A percentile compares a stretch with the other conserved stretches of the same genome.
phyloP scores from a whole-genome alignment of 2,888 invertebrate species.

The Ochropleura plecta region DNA sequence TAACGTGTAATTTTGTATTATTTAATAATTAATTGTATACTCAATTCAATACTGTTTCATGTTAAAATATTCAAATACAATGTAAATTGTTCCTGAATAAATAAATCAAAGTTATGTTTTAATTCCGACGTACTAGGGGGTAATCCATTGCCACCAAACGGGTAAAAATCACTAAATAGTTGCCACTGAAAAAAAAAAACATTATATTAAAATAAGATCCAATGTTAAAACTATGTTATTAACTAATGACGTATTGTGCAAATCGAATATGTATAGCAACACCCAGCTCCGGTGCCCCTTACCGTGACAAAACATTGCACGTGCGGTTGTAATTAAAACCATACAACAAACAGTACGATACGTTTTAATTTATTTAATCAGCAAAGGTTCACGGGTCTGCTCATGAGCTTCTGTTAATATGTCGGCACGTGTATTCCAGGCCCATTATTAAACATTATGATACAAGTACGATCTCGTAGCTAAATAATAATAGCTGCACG shows the following conservation, averaged over 20 bases:
- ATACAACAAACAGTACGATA: not conserved
- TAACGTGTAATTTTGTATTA: too few relatives aligned
- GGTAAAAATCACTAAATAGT: too few relatives aligned
- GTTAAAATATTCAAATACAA: too few relatives aligned
- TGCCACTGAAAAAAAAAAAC: too few relatives aligned
- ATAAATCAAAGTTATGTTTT: too few relatives aligned
- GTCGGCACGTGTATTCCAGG: not conserved
- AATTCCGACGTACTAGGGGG: too few relatives aligned
- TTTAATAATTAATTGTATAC: too few relatives aligned
- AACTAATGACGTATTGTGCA: not conserved
- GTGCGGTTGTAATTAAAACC: slow-evolving; percentile 1
- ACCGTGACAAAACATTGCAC: slow-evolving; percentile 7
- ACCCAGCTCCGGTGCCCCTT: not conserved
- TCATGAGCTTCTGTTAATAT: not conserved
- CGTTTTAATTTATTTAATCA: slow-evolving; percentile 8
- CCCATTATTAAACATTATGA: not conserved
- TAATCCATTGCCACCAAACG: too few relatives aligned
- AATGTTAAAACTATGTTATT: not conserved
- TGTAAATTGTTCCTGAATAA: too few relatives aligned
- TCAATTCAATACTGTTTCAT: too few relatives aligned
- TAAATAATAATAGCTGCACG: not conserved
- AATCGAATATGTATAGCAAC: not conserved
- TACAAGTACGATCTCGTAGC: not conserved
- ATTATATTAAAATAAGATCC: not conserved
- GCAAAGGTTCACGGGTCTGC: not conserved